Base-by-base conservation (phyloP, 2,113 vertebrate genomes). In the Rhipidura dahli region DNA sequence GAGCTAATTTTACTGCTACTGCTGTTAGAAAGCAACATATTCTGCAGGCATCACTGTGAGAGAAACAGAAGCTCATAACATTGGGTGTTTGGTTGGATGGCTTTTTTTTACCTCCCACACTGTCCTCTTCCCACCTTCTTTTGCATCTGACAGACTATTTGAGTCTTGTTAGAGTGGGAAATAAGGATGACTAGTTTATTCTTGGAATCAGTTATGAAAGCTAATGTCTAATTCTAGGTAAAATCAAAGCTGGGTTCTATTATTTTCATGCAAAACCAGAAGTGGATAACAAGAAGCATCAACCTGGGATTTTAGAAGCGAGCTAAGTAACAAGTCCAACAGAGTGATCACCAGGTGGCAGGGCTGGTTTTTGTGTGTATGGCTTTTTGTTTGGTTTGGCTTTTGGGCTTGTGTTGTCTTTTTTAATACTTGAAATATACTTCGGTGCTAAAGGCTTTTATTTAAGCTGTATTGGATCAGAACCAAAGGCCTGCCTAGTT, bases 311-410 rank as follows among this genome's bases (percentile, higher is more conserved):
- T 24, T 45, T 76, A 63, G 9, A 56, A 68, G 57, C 15, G 59
- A 49, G 15, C 8, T 28, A 47, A 71, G 4, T 13, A 70, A 61
- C 10, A 42, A 66, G 45, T 42, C 93, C 80, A 81, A 44, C 33
- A 71, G 50, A 96, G 61, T 0, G 2, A 94, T 97, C 96, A 96
- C 93, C 93, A 97, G 96, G 89, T 97, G 96, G 95, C 96, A 97
- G 96, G 89, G 7, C 92, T 97, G 91, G 3, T 23, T 96, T 95
- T 88, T 90, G 50, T 91, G 76, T 89, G 31, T 35, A 20, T 61
- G 19, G 3, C 13, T 47, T 33, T 49, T 64, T 27, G 13, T 50
- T 80, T 60, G 11, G 12, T 63, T 92, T 86, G 77, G 51, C 40
- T 57, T 86, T 87, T 90, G 27, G 6, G 54, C 72, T 75, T 65